Evolutionary conservation across 2,888 invertebrate species (phyloP), one percentile per base, ranked within the genome.

Genomic region (Rhagonycha lutea): DNA sequence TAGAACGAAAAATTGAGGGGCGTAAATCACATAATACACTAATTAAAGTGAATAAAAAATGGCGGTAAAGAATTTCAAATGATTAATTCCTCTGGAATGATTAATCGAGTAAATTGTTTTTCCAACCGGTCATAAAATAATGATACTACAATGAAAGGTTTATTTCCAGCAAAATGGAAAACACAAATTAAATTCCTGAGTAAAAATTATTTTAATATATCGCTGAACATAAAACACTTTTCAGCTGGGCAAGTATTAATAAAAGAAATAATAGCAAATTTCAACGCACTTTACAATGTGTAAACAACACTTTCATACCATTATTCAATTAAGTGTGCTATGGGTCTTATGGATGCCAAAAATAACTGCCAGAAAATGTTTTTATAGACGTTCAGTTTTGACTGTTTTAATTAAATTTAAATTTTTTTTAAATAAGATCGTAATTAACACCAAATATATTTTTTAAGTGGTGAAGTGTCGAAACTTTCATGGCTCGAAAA

Each of bases 281-380:
- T 80, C 72, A 73, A 72, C 74, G 79, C 80, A 75, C 78, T 79
- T 75, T 74, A 70, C 72, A 69, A 70, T 69, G 74, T 80, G 78
- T 80, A 80, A 79, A 80, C 79, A 80, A 80, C 76, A 73, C 74
- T 78, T 78, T 78, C 79, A 78, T 79, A 76, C 74, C 78, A 79
- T 79, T 80, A 75, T 80, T 81, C 80, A 80, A 81, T 81, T 81
- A 80, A 75, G 79, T 71, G 75, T 72, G 77, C 69, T 77, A 70
- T 73, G 61, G 69, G 71, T 74, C 79, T 80, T 80, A 81, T 80
- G 80, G 80, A 81, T 81, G 80, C 79, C 79, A 81, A 70, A 70
- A 75, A 79, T 80, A 47, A 47, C 47, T 80, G 80, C 78, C 79
- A 74, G 74, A 75, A 76, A 77, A 80, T 77, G 73, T 79, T 76